phyloP scores from a whole-genome alignment of 2,797 vertebrate genomes.

The Percopsis omiscomaycus region DNA sequence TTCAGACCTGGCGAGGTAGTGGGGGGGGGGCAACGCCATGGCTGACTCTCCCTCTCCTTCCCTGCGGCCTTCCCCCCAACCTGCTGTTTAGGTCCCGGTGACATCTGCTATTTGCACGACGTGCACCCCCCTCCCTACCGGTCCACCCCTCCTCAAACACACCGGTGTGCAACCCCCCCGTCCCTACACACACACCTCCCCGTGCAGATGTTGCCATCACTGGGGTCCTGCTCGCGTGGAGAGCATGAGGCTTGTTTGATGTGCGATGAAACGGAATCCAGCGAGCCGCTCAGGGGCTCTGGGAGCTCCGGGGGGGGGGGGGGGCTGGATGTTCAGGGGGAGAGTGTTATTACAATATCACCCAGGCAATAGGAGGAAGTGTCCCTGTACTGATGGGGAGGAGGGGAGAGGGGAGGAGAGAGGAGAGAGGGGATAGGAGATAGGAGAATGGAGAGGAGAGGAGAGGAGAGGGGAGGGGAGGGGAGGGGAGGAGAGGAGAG shows the following conservation, averaged over 20 bases:
- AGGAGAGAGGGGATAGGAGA: slow-evolving; percentile 41
- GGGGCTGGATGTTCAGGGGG: slow-evolving; percentile 32
- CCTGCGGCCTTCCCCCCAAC: slow-evolving; percentile 76
- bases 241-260: slow-evolving; percentile 91
- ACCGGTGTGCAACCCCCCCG: slow-evolving; percentile 58
- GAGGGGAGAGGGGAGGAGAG: slow-evolving; percentile 18
- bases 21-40: slow-evolving; percentile 36
- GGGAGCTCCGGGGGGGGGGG: slow-evolving; percentile 69
- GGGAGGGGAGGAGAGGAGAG: slow-evolving; percentile 26
- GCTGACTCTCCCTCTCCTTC: slow-evolving; percentile 62
- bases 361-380: slow-evolving; percentile 65
- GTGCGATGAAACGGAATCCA: slow-evolving; percentile 98
- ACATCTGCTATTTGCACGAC: slow-evolving; percentile 91
- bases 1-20: slow-evolving; percentile 66
- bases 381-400: slow-evolving; percentile 21
- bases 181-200: slow-evolving; percentile 80
- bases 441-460: too few species aligned
- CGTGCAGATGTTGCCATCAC: slow-evolving; percentile 93
- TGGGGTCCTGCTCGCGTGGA: slow-evolving; percentile 84
- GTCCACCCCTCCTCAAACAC: slow-evolving; percentile 63
- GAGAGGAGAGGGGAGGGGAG: slow-evolving; percentile 33
- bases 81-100: slow-evolving; percentile 82
- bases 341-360: slow-evolving; percentile 88
- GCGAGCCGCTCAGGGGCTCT: slow-evolving; percentile 87
- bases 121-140: slow-evolving; percentile 64